Evolutionary conservation across 2,113 vertebrate genomes (phyloP).

Genomic region (Tetrax tetrax): DNA sequence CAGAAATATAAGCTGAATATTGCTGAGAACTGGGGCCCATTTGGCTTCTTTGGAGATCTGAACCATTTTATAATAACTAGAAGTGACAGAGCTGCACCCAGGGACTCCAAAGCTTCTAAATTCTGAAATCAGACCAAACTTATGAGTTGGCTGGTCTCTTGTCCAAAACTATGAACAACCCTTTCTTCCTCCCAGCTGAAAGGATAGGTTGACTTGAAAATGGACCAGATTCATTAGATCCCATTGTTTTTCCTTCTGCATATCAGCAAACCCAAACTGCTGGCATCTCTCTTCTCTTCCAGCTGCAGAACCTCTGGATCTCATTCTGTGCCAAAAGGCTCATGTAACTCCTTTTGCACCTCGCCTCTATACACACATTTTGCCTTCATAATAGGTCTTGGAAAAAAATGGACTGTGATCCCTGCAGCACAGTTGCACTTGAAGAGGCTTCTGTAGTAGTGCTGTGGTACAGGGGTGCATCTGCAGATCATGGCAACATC

Average conservation of each 20-base stretch:
- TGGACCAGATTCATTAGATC: background rate
- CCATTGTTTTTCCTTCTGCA: background rate
- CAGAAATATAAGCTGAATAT: conserved; percentile 10
- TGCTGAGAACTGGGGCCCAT: background rate
- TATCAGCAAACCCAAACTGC: background rate
- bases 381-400: background rate
- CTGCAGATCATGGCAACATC: background rate
- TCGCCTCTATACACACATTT: background rate
- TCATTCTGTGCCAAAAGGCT: background rate
- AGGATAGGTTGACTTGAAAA: conserved; percentile 4
- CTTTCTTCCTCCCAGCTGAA: background rate
- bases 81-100: conserved; percentile 6
- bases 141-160: background rate
- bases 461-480: background rate
- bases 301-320: conserved; percentile 8
- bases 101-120: background rate
- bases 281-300: background rate
- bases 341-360: background rate
- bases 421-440: background rate
- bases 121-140: background rate
- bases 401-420: background rate
- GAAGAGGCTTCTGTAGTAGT: background rate
- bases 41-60: background rate
- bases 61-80: background rate
- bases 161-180: background rate